Conservation (phyloP, 1,140 invertebrate species). For the Cepaea nemoralis region DNA sequence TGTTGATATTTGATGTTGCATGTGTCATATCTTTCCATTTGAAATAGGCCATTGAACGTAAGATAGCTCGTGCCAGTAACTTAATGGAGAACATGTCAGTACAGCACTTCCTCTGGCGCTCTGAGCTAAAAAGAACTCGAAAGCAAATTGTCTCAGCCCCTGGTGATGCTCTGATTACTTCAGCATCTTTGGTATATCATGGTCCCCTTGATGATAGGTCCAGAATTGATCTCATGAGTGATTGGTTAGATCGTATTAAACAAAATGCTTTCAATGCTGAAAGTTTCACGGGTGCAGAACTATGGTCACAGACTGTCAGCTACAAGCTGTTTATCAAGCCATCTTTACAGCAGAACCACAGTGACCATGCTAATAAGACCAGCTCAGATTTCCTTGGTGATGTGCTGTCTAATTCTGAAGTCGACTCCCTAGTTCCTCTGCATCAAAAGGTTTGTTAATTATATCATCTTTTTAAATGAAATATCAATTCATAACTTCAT, state of each 20-base stretch:
- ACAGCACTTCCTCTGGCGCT: constrained; percentile 68
- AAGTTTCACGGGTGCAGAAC: constrained; percentile 37
- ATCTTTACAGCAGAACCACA: constrained; percentile 42
- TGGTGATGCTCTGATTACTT: constrained; percentile 65
- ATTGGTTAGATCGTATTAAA: constrained; percentile 59
- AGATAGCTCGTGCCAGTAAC: constrained; percentile 63
- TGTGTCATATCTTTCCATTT: background rate
- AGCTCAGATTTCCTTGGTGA: constrained; percentile 20
- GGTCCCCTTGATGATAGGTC: constrained; percentile 66
- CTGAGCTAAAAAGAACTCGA: constrained; percentile 61
- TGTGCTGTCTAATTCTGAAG: constrained; percentile 49
- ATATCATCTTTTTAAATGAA: no score
- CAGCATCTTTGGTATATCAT: constrained; percentile 68
- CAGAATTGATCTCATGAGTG: constrained; percentile 58
- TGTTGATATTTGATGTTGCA: background rate
- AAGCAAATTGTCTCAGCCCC: constrained; percentile 60
- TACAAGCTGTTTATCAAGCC: constrained; percentile 49
- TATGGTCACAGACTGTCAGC: constrained; percentile 45
- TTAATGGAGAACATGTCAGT: constrained; percentile 70
- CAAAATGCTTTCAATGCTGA: constrained; percentile 60
- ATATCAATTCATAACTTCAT: no score
- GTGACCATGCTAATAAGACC: constrained; percentile 48
- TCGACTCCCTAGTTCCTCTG: constrained; percentile 18
- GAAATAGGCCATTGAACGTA: constrained; percentile 66
- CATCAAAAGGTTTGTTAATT: constrained; percentile 21